Evolutionary conservation across 1,140 invertebrate species (phyloP).

Genomic region (Aphidius gifuensis): DNA sequence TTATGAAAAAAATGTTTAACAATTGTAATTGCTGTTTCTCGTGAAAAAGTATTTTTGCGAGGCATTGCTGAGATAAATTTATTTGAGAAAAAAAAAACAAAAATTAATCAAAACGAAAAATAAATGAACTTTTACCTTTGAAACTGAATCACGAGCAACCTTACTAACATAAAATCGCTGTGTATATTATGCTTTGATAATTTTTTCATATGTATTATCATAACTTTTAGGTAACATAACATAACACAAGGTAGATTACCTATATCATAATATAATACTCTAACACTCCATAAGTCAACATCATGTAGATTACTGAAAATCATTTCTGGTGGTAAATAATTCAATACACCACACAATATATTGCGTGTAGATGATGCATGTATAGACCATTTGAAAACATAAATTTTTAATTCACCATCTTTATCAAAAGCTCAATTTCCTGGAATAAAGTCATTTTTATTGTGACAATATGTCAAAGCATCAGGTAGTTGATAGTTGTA

Average conservation of each 20-base stretch:
- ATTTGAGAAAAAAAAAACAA: no score
- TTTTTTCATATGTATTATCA: conserved; percentile 81
- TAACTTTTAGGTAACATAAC: conserved; percentile 61
- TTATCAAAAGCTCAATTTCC: conserved; percentile 87
- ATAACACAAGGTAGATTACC: conserved; percentile 82
- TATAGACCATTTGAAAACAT: conserved; percentile 97
- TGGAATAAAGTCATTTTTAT: conserved; percentile 91
- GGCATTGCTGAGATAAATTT: no score
- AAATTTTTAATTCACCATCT: conserved; percentile 88
- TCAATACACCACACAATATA: conserved; percentile 91
- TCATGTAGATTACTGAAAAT: conserved; percentile 77
- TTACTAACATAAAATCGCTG: conserved; percentile 73
- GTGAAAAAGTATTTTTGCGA: no score
- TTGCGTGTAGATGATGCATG: conserved; percentile 88
- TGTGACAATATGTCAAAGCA: conserved; percentile 89
- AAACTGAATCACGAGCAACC: conserved; percentile 69
- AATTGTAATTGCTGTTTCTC: no score
- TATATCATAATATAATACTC: conserved; percentile 88
- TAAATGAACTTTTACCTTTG: background rate
- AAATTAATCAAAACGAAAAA: no score
- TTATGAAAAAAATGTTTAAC: no score
- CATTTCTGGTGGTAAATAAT: conserved; percentile 97
- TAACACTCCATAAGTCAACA: conserved; percentile 92
- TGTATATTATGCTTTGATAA: conserved; percentile 72
- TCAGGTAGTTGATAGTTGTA: conserved; percentile 85